phyloP scores from a whole-genome alignment of 2,797 vertebrate species.

The Picus viridis region DNA sequence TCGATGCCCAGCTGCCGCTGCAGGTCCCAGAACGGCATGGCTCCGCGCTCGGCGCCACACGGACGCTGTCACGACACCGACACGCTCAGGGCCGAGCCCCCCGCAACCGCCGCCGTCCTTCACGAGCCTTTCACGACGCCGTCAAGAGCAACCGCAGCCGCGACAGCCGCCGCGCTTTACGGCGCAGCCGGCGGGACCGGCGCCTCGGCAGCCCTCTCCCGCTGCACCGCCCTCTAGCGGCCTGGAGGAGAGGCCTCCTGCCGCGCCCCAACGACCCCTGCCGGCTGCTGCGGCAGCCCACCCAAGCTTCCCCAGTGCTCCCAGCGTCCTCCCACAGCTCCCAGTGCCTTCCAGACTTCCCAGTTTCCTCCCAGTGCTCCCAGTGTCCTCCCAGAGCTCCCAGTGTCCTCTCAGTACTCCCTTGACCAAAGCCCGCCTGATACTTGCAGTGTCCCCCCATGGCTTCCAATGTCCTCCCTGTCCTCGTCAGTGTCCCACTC shows the following conservation, averaged over 20 bases:
- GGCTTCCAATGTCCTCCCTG: too few species aligned
- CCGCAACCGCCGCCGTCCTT: not conserved
- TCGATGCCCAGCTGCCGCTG: slow-evolving; percentile 85
- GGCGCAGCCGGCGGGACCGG: not conserved
- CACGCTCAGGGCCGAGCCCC: rapidly evolving
- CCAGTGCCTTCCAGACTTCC: not conserved
- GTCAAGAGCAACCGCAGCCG: not conserved
- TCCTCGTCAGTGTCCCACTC: too few species aligned
- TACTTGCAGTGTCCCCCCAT: too few species aligned
- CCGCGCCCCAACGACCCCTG: not conserved
- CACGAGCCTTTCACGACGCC: not conserved
- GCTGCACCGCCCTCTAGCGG: not conserved
- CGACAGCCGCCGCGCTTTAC: not conserved
- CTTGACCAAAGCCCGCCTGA: too few species aligned
- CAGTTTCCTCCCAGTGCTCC: not conserved
- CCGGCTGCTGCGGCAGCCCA: not conserved
- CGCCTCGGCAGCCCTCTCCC: rapidly evolving
- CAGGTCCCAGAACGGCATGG: slow-evolving; percentile 89
- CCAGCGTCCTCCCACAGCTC: not conserved
- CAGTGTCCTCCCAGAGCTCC: not conserved
- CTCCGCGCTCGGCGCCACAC: not conserved
- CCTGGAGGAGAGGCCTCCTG: rapidly evolving
- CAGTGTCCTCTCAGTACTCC: not conserved
- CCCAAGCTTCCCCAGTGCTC: not conserved
- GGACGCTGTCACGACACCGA: not conserved